Evolutionary conservation across 2,888 invertebrate species (phyloP), one percentile per base, ranked within the genome.

Genomic region (Eurois occulta): DNA sequence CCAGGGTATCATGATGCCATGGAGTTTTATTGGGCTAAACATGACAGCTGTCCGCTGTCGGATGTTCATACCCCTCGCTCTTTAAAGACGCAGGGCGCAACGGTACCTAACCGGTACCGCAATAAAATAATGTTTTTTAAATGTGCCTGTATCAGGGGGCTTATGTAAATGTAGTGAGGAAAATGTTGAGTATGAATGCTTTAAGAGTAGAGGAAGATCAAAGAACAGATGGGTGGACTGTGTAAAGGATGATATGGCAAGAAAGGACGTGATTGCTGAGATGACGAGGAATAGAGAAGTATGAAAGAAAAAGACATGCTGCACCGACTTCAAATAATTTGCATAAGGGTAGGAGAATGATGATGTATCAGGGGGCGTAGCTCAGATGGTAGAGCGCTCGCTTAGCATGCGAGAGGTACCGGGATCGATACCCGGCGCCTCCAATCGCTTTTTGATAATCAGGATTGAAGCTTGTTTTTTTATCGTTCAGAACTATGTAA

Each of bases 351-450:
- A 48, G 21, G 48, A 48, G 48, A 48, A 48, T 48, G 48, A 0
- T 24, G 8, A 24, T 7, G 48, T 48, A 48, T 48, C 21, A 21
- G 48, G 48, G 7, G 21, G 48, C 21, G 48, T 24, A 94, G 94
- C 94, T 94, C 94, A 94, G 94, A 94, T 94, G 94, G 93, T 94
- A 93, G 93, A 94, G 93, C 94, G 95, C 95, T 95, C 94, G 94
- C 94, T 94, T 94, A 94, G 95, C 95, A 95, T 95, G 94, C 89
- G 95, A 96, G 95, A 96, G 95, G 95, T 96, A 96, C 96, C 95
- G 96, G 96, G 96, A 96, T 96, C 96, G 95, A 83, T 83, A 67
- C 60, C 66, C 66, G 75, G 81, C 75, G 75, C 78, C 76, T 75
- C 66, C 83, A 80, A 64, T 10, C 10, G 32, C 60, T 60, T 32